Evolutionary conservation across 2,888 invertebrate species (phyloP).

Genomic region (Drosophila hamatofila): DNA sequence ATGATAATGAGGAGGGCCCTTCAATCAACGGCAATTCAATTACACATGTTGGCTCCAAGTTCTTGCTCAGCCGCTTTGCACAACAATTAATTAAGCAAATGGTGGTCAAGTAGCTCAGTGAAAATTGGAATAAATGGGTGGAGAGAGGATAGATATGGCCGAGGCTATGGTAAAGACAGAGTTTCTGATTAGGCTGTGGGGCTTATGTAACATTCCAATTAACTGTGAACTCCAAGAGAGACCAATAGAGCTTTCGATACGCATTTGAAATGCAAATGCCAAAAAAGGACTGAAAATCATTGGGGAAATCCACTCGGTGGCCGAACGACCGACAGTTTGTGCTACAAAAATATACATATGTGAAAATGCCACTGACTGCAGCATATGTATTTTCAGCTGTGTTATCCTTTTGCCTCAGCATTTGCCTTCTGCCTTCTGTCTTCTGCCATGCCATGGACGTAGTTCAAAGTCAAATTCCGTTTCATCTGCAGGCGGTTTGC

Average conservation of each 20-base stretch:
- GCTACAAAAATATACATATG: conserved; percentile 56
- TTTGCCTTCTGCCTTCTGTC: neutral
- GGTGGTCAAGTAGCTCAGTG: conserved; percentile 23
- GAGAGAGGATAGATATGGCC: no score
- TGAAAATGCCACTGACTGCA: conserved; percentile 39
- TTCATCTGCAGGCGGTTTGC: conserved; percentile 27
- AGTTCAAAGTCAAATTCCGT: conserved; percentile 61
- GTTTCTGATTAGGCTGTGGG: conserved; percentile 53
- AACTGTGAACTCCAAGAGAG: conserved; percentile 47
- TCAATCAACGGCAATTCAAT: conserved; percentile 69
- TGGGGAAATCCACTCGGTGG: conserved; percentile 68
- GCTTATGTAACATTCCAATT: conserved; percentile 67
- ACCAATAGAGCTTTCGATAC: conserved; percentile 32
- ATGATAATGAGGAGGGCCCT: conserved; percentile 29
- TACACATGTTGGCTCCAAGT: conserved; percentile 48
- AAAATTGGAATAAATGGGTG: neutral
- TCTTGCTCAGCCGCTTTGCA: conserved; percentile 16
- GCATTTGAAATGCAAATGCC: conserved; percentile 74
- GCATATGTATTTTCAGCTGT: conserved; percentile 26
- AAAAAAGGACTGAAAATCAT: conserved; percentile 63
- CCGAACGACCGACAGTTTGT: neutral
- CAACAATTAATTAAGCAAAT: conserved; percentile 70
- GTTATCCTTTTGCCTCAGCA: conserved; percentile 12
- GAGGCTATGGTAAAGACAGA: neutral
- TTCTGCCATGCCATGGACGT: conserved; percentile 44